Base-by-base conservation (phyloP, 2,113 vertebrate genomes). In the Odocoileus virginianus region DNA sequence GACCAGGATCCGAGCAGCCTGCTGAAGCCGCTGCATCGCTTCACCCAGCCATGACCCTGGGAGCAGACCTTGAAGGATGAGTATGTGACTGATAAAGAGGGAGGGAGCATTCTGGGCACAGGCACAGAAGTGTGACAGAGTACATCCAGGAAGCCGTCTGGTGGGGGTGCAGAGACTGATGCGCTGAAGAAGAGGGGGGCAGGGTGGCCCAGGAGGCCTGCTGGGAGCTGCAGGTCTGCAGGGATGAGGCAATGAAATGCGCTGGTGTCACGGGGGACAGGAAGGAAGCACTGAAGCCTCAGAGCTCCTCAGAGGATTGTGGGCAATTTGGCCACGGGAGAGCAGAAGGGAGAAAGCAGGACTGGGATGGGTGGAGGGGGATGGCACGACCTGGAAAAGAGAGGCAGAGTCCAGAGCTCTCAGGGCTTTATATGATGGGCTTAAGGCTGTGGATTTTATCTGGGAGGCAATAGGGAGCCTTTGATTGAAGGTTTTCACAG, bases 141-240 rank as follows among this genome's bases (percentile, higher is more conserved):
- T 9, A 7, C 25, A 43, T 52, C 64, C 40, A 28, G 61, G 78
- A 57, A 79, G 84, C 47, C 0, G 27, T 28, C 43, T 17, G 36
- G n/a, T 0, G 47, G 61, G 58, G 1, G 2, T 1, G 6, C 4
- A 19, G 11, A 16, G 33, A 2, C 33, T 11, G 36, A 10, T 4
- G 55, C 12, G 43, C 76, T 27, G 55, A 14, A 4, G 9, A 71
- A 61, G 60, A 43, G 54, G 6, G 43, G 50, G 45, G 12, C 4
- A 40, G 6, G 25, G 2, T 10, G 54, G 5, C 60, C 10, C 45
- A 19, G 79, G 64, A 10, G 4, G 30, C 36, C 36, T 12, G 50
- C 2, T 3, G 9, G 14, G 87, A 33, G 2, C 36, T 5, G 9
- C 28, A 45, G 83, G 40, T 9, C 71, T 64, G 74, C 25, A 40